Conservation (phyloP, 1,140 invertebrate species). For the Cyrtorhinus lividipennis region DNA sequence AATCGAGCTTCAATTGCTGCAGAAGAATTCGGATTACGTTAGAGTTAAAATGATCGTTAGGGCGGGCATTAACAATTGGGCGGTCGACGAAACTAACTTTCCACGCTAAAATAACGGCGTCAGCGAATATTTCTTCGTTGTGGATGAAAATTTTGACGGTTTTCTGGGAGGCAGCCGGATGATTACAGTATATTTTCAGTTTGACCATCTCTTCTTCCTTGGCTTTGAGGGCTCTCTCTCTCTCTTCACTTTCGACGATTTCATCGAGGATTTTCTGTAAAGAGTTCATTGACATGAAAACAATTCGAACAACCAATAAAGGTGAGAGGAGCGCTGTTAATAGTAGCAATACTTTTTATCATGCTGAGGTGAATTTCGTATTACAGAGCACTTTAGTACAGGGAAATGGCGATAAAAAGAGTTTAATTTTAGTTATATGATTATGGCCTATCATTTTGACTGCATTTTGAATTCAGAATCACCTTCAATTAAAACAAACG, state of each 20-base stretch:
- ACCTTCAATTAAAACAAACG: too few species aligned
- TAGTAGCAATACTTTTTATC: too few species aligned
- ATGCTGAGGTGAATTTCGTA: too few species aligned
- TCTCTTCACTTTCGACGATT: constrained; percentile 52
- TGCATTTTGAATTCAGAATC: too few species aligned
- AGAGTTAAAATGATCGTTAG: too few species aligned
- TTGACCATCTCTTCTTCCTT: constrained; percentile 46
- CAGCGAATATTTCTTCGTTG: constrained; percentile 2
- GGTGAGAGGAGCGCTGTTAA: too few species aligned
- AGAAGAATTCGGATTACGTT: too few species aligned
- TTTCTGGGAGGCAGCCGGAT: neutral
- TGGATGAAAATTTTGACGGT: neutral
- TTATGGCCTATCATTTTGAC: too few species aligned
- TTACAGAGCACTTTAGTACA: too few species aligned
- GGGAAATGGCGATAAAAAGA: too few species aligned
- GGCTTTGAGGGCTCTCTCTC: constrained; percentile 40
- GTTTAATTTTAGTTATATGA: too few species aligned
- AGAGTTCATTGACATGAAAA: constrained; percentile 18
- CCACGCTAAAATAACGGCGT: neutral
- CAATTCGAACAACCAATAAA: neutral
- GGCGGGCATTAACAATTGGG: too few species aligned
- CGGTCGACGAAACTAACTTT: neutral
- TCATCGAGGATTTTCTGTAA: constrained; percentile 42
- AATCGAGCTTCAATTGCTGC: constrained; percentile 42
- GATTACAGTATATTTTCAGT: constrained; percentile 39